These are phyloP conservation scores for Notechis scutatus DNA, from an alignment of 2,113 vertebrate species.

Conservation along the genomic window DNA sequence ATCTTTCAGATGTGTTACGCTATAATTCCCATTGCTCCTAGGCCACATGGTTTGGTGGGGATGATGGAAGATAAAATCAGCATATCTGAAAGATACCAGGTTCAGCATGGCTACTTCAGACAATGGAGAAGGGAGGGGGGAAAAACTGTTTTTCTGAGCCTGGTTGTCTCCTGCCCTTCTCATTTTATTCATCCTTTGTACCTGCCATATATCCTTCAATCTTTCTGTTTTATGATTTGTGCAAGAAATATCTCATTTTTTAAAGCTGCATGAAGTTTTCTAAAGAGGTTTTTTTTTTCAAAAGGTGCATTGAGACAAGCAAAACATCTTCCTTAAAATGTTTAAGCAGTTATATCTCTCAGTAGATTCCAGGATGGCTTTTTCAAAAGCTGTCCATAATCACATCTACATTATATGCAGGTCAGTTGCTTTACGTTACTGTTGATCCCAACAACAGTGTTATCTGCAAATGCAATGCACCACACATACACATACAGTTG, in stretches of 20 bases:
- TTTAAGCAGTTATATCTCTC: not conserved
- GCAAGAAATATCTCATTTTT: slow-evolving; percentile 7
- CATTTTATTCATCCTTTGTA: not conserved
- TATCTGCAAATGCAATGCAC: not conserved
- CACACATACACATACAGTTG: not conserved
- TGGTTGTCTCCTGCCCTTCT: not conserved
- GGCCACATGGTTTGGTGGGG: not conserved
- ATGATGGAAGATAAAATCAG: not conserved
- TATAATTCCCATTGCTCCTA: not conserved
- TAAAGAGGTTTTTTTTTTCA: not conserved
- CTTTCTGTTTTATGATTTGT: slow-evolving; percentile 5
- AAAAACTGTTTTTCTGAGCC: slow-evolving; percentile 14
- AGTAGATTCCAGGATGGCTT: not conserved
- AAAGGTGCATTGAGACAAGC: not conserved
- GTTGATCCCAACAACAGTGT: not conserved
- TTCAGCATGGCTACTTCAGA: not conserved
- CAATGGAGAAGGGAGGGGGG: not conserved
- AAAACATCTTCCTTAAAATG: not conserved
- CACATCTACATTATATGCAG: not conserved
- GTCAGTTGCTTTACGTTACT: not conserved
- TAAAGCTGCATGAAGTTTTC: not conserved
- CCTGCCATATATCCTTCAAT: slow-evolving; percentile 21
- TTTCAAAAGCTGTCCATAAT: not conserved
- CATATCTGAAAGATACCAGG: not conserved
- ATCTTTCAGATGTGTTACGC: not conserved